phyloP scores from a whole-genome alignment of 2,888 invertebrate species.

The Megamerina dolium region DNA sequence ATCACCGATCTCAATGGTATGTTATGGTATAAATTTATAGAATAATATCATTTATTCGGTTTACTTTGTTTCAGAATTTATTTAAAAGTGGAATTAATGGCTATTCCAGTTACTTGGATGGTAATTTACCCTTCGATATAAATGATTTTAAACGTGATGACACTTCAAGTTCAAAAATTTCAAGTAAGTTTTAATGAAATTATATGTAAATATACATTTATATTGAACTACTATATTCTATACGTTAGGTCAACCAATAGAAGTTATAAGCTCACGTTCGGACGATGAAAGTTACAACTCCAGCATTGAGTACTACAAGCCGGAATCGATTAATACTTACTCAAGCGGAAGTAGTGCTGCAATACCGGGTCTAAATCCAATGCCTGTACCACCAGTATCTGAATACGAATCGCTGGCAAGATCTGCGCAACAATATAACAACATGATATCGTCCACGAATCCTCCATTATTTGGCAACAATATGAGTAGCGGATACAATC shows the following conservation, averaged over 20 bases:
- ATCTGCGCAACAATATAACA: conserved; percentile 26
- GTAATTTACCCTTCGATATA: conserved; percentile 57
- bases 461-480: conserved; percentile 23
- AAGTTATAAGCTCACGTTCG: conserved; percentile 56
- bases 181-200: conserved; percentile 16
- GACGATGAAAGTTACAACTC: conserved; percentile 51
- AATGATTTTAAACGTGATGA: conserved; percentile 47
- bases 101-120: conserved; percentile 61
- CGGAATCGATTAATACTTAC: conserved; percentile 37
- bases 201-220: no score
- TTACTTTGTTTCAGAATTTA: conserved; percentile 29
- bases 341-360: conserved; percentile 22
- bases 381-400: conserved; percentile 34
- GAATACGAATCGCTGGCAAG: conserved; percentile 32
- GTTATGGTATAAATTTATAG: conserved; percentile 1
- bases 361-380: conserved; percentile 27
- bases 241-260: conserved; percentile 53
- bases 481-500: conserved; percentile 6
- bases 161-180: conserved; percentile 21
- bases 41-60: not conserved
- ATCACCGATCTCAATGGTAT: conserved; percentile 33
- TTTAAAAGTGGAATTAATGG: conserved; percentile 51
- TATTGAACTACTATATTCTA: no score
- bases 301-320: conserved; percentile 51
- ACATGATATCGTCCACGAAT: conserved; percentile 22